Conservation (phyloP, 2,797 vertebrate genomes). For the Siniperca scherzeri region DNA sequence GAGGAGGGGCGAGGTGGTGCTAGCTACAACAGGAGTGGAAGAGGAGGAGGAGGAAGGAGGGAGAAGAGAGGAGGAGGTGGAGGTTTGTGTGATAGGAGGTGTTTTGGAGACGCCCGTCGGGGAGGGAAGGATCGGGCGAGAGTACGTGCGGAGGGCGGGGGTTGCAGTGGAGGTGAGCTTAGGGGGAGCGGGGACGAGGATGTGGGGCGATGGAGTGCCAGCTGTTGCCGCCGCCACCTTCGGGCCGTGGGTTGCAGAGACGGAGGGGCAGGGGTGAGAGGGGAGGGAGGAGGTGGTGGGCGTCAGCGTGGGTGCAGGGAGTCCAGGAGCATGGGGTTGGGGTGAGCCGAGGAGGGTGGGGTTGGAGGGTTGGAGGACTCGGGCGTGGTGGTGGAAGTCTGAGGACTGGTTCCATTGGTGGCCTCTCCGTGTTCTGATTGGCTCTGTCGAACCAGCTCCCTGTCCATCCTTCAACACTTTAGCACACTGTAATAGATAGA, state of each 20-base stretch:
- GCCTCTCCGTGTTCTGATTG: slow-evolving; percentile 65
- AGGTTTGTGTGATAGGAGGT: slow-evolving; percentile 24
- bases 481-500: slow-evolving; percentile 38
- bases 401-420: slow-evolving; percentile 56
- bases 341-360: slow-evolving; percentile 77
- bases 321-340: slow-evolving; percentile 79
- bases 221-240: slow-evolving; percentile 34
- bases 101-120: slow-evolving; percentile 47
- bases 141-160: slow-evolving; percentile 74
- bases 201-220: slow-evolving; percentile 52
- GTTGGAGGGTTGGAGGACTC: slow-evolving; percentile 53
- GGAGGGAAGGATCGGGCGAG: slow-evolving; percentile 71
- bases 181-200: slow-evolving; percentile 67
- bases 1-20: slow-evolving; percentile 30
- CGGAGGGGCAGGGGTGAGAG: slow-evolving; percentile 73
- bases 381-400: slow-evolving; percentile 3
- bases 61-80: slow-evolving; percentile 23
- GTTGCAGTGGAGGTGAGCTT: slow-evolving; percentile 69
- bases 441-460: slow-evolving; percentile 62
- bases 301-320: slow-evolving; percentile 40
- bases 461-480: slow-evolving; percentile 73
- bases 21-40: slow-evolving; percentile 32
- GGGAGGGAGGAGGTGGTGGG: slow-evolving; percentile 77
- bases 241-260: slow-evolving; percentile 43
- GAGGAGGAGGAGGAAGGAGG: slow-evolving; percentile 21